Evolutionary conservation across 2,888 invertebrate species (phyloP).

Genomic region (Abscondita cerata): DNA sequence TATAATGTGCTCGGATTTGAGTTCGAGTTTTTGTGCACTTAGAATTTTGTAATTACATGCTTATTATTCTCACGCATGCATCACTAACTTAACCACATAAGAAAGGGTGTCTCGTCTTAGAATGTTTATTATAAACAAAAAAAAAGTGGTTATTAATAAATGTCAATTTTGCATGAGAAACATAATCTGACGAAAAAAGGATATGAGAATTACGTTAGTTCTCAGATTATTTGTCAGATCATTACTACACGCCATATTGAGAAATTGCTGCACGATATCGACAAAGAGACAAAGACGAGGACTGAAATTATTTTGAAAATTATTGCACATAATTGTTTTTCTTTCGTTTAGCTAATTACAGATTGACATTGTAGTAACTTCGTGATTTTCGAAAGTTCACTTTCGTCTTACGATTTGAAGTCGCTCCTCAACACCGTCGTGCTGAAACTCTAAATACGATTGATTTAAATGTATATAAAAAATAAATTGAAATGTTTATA

Average conservation of each 20-base stretch:
- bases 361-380: too few species aligned
- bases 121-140: constrained; percentile 4
- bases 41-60: not conserved
- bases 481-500: too few species aligned
- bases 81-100: not conserved
- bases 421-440: too few species aligned
- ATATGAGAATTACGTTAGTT: constrained; percentile 45
- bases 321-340: too few species aligned
- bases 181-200: constrained; percentile 31
- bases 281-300: constrained; percentile 11
- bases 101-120: not conserved
- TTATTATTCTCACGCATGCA: too few species aligned
- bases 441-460: too few species aligned
- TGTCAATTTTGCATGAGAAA: constrained; percentile 48
- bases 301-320: too few species aligned
- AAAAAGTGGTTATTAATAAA: constrained; percentile 38
- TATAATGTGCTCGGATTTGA: not conserved
- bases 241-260: constrained; percentile 41
- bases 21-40: not conserved
- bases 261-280: constrained; percentile 40
- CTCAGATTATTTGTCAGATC: constrained; percentile 45
- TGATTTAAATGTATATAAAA: too few species aligned
- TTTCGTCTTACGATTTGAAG: too few species aligned
- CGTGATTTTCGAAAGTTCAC: too few species aligned
- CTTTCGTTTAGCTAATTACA: too few species aligned